Evolutionary conservation across 1,140 invertebrate species (phyloP).

Genomic region (Philaenus spumarius): DNA sequence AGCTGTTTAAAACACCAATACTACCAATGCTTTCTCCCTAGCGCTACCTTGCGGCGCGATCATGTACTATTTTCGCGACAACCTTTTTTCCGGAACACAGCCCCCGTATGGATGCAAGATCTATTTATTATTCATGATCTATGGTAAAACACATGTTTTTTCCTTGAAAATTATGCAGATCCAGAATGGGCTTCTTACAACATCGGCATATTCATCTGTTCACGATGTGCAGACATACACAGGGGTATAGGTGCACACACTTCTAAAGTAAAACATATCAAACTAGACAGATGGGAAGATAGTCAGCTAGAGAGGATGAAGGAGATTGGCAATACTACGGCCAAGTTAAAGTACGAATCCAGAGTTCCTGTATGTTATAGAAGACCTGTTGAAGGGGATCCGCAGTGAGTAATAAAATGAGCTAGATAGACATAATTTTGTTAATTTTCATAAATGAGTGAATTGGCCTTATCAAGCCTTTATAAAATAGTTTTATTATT

Average conservation of each 20-base stretch:
- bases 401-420: slow-evolving; percentile 73
- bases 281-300: slow-evolving; percentile 78
- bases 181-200: slow-evolving; percentile 90
- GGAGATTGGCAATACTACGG: slow-evolving; percentile 69
- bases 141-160: slow-evolving; percentile 8
- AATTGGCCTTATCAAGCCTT: too few relatives aligned
- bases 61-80: too few relatives aligned
- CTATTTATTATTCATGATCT: too few relatives aligned
- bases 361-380: slow-evolving; percentile 75
- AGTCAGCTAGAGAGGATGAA: slow-evolving; percentile 73
- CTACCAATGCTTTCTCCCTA: too few relatives aligned
- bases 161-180: slow-evolving; percentile 49
- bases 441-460: too few relatives aligned
- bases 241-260: slow-evolving; percentile 77
- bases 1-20: too few relatives aligned
- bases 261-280: slow-evolving; percentile 83
- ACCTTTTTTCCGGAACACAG: too few relatives aligned
- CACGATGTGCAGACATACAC: slow-evolving; percentile 75
- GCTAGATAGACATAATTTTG: too few relatives aligned
- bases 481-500: neutral
- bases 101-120: too few relatives aligned
- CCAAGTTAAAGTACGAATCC: slow-evolving; percentile 73
- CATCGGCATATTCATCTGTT: slow-evolving; percentile 83
- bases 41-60: too few relatives aligned
- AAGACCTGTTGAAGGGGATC: slow-evolving; percentile 65